Percentiles rank a stretch among this genome's conserved stretches.
Evolutionary conservation across 1,140 invertebrate species (phyloP).

Genomic region (Tetramorium simillimum): DNA sequence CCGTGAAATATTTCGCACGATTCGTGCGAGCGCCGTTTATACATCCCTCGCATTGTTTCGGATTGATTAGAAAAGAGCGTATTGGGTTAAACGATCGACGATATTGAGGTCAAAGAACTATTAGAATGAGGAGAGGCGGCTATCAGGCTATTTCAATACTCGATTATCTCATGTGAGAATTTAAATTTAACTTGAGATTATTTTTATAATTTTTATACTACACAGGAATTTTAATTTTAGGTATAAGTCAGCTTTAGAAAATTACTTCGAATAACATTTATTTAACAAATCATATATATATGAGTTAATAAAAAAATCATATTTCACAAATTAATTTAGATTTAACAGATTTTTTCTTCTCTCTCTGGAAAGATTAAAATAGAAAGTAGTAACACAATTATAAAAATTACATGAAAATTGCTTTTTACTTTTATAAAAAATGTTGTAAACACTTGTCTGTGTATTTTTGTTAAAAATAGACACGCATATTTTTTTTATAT

Average conservation of each 20-base stretch:
- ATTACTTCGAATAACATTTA: not conserved
- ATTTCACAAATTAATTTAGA: not conserved
- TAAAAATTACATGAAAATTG: not conserved
- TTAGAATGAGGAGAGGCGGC: not conserved
- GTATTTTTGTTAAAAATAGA: not conserved
- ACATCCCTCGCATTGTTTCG: conserved; percentile 43
- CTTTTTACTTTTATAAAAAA: not conserved
- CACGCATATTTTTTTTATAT: not conserved
- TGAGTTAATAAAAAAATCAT: not conserved
- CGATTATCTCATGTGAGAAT: not conserved
- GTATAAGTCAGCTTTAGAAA: not conserved
- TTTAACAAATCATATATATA: not conserved
- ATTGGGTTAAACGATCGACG: not conserved
- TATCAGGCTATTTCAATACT: not conserved
- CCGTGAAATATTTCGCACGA: conserved; percentile 48
- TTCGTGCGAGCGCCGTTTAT: conserved; percentile 28
- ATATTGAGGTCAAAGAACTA: not conserved
- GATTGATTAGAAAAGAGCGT: conserved; percentile 30
- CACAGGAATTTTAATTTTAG: not conserved
- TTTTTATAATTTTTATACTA: not conserved
- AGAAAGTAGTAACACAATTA: not conserved
- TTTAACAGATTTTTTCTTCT: not conserved
- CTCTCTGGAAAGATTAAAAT: not conserved
- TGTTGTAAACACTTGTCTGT: conserved; percentile 2
- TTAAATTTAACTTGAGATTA: not conserved